A percentile compares a stretch with the other conserved stretches of the same genome.
phyloP scores from a whole-genome alignment of 2,888 invertebrate species.

The Sarcophaga caerulescens region DNA sequence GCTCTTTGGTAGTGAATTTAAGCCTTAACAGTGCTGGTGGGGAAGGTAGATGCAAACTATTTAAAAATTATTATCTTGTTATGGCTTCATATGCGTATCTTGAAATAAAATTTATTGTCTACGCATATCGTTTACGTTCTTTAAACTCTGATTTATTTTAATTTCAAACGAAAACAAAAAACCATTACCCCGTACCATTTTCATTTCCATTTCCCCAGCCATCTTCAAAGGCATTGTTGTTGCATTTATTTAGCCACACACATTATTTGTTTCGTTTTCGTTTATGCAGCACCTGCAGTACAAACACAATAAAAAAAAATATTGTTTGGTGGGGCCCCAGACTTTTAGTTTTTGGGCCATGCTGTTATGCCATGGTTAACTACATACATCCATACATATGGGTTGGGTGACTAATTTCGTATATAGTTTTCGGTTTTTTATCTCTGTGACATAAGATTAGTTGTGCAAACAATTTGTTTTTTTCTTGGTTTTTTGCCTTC shows the following conservation, averaged over 20 bases:
- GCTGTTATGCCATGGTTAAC: background rate
- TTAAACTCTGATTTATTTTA: background rate
- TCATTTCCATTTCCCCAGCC: background rate
- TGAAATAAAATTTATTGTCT: background rate
- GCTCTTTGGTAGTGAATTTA: background rate
- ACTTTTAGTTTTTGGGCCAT: background rate
- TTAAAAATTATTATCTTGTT: background rate
- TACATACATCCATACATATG: background rate
- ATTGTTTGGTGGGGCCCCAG: background rate
- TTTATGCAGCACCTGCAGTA: slow-evolving; percentile 30
- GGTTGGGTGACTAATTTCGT: slow-evolving; percentile 26
- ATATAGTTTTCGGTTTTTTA: background rate
- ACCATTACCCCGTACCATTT: background rate
- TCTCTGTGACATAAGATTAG: slow-evolving; percentile 38
- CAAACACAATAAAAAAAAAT: slow-evolving; percentile 2
- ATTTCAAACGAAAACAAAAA: background rate
- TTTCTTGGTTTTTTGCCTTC: background rate
- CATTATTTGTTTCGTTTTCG: background rate
- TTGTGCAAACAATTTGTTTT: slow-evolving; percentile 26
- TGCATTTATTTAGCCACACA: background rate
- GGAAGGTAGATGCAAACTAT: too few relatives aligned
- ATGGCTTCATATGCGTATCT: background rate
- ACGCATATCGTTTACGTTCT: background rate
- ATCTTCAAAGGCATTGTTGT: background rate
- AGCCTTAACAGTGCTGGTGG: background rate